phyloP scores from a whole-genome alignment of 2,888 invertebrate genomes.

The Hirtodrosophila alboralis region DNA sequence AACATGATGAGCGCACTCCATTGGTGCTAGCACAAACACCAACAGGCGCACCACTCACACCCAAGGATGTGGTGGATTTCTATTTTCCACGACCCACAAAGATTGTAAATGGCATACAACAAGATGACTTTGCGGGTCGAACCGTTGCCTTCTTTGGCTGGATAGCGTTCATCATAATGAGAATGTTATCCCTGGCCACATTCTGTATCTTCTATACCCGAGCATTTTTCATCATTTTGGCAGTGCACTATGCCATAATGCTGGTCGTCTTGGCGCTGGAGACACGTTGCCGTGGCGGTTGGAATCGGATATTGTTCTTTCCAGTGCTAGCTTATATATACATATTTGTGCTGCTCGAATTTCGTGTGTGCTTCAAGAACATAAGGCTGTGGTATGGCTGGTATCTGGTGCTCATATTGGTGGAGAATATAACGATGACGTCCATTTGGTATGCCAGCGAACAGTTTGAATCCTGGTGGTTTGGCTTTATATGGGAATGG shows the following conservation, averaged over 20 bases:
- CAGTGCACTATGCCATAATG: constrained; percentile 88
- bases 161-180: constrained; percentile 90
- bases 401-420: constrained; percentile 88
- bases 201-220: constrained; percentile 89
- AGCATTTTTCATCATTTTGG: constrained; percentile 86
- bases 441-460: constrained; percentile 87
- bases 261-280: constrained; percentile 87
- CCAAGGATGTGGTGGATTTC: constrained; percentile 81
- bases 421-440: constrained; percentile 89
- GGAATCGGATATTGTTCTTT: constrained; percentile 86
- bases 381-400: constrained; percentile 89
- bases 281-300: constrained; percentile 86
- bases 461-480: constrained; percentile 89
- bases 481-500: constrained; percentile 87
- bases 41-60: constrained; percentile 56
- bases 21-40: constrained; percentile 36
- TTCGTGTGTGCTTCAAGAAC: constrained; percentile 90
- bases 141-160: constrained; percentile 90
- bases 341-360: constrained; percentile 91
- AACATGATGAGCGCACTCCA: constrained; percentile 57
- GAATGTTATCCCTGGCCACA: constrained; percentile 88
- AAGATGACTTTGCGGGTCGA: constrained; percentile 90
- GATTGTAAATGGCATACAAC: constrained; percentile 88
- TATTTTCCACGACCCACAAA: constrained; percentile 84
- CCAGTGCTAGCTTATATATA: constrained; percentile 90